These are phyloP conservation scores for Psilopogon haemacephalus DNA, from an alignment of 2,113 vertebrate genomes.

Conservation along the genomic window DNA sequence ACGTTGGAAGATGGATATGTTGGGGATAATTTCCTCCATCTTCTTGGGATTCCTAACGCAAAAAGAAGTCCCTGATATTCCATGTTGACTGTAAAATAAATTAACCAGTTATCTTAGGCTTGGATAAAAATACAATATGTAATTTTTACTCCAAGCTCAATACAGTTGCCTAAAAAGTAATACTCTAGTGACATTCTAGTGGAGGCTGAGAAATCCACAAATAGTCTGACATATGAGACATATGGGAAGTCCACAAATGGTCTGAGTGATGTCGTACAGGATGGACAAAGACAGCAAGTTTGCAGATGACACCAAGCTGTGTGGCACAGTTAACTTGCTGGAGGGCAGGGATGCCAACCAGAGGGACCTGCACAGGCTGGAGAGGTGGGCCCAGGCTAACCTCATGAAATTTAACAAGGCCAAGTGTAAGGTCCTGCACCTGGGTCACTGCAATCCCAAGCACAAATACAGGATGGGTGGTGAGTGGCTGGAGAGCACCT, in stretches of 20 bases:
- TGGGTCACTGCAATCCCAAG: no score
- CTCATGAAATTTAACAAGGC: no score
- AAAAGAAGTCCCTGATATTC: background rate
- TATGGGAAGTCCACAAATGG: background rate
- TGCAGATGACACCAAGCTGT: no score
- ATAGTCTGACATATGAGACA: background rate
- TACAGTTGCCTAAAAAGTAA: background rate
- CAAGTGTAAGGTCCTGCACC: no score
- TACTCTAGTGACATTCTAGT: background rate
- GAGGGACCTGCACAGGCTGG: no score
- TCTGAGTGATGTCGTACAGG: background rate
- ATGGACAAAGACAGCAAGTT: background rate
- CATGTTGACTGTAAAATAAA: background rate
- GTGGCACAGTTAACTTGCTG: no score
- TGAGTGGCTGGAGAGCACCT: no score
- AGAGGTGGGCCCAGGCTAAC: no score
- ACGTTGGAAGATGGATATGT: background rate
- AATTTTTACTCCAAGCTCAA: background rate
- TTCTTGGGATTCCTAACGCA: background rate
- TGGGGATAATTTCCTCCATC: background rate
- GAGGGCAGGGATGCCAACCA: no score
- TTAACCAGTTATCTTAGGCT: background rate
- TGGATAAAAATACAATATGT: background rate
- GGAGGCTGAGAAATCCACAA: background rate
- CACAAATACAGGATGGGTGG: no score